Evolutionary conservation across 2,113 vertebrate species (phyloP).

Genomic region (Excalfactoria chinensis): DNA sequence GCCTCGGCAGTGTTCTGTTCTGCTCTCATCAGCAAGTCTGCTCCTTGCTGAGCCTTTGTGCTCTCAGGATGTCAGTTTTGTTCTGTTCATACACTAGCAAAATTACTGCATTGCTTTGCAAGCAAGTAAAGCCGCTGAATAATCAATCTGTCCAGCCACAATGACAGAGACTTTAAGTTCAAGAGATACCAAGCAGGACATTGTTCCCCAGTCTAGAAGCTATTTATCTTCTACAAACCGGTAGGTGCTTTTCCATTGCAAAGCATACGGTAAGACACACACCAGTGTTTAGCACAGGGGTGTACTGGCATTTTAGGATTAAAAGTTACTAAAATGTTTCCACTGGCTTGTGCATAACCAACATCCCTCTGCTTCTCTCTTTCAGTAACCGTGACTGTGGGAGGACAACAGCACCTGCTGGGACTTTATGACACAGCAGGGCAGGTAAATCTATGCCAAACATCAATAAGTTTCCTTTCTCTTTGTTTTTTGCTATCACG

Average conservation of each 20-base stretch:
- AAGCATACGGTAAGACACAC: not conserved
- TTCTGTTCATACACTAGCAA: not conserved
- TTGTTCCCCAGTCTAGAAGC: not conserved
- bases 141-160: conserved; percentile 5
- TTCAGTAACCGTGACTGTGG: conserved; percentile 88
- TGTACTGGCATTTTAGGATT: not conserved
- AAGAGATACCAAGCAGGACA: not conserved
- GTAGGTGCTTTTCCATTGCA: not conserved
- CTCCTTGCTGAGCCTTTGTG: not conserved
- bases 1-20: not conserved
- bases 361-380: conserved; percentile 48
- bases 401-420: conserved; percentile 88
- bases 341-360: not conserved
- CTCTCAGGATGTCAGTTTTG: not conserved
- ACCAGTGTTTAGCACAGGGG: not conserved
- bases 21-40: conserved; percentile 14
- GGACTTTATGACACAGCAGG: conserved; percentile 91
- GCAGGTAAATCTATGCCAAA: conserved; percentile 80
- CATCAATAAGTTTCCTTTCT: not conserved
- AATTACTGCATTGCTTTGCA: not conserved
- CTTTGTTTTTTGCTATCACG: not conserved
- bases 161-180: not conserved
- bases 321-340: not conserved
- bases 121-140: conserved; percentile 44
- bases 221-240: not conserved